phyloP scores from a whole-genome alignment of 2,888 invertebrate species.

The Allolobophora icterica region DNA sequence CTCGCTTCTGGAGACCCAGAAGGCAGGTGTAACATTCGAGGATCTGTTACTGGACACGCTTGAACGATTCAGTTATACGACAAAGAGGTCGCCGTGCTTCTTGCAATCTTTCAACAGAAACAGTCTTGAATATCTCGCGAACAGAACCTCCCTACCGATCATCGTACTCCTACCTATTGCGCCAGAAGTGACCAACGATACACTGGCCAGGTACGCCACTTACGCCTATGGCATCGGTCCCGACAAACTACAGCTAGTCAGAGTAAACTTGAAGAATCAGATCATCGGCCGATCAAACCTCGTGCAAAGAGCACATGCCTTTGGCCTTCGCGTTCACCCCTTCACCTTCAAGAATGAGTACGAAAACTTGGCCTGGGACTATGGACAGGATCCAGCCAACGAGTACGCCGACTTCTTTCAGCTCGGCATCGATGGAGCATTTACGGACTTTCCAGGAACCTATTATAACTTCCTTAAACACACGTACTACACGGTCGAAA shows the following conservation, averaged over 20 bases:
- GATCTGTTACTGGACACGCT: slow-evolving; percentile 45
- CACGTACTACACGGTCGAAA: slow-evolving; percentile 18
- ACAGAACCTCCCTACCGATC: slow-evolving; percentile 40
- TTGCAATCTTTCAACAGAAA: slow-evolving; percentile 45
- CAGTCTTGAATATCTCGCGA: slow-evolving; percentile 39
- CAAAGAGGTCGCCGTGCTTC: slow-evolving; percentile 42
- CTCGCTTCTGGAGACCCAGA: slow-evolving; percentile 36
- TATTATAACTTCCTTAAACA: slow-evolving; percentile 37
- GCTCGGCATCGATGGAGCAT: slow-evolving; percentile 50
- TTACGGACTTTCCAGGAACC: slow-evolving; percentile 51
- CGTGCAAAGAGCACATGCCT: slow-evolving; percentile 38
- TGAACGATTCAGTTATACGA: slow-evolving; percentile 39
- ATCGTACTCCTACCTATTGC: slow-evolving; percentile 33
- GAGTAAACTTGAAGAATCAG: slow-evolving; percentile 6
- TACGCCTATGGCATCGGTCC: slow-evolving; percentile 46
- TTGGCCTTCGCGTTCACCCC: slow-evolving; percentile 43
- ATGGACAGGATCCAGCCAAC: slow-evolving; percentile 46
- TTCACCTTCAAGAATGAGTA: slow-evolving; percentile 49
- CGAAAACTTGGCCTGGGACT: slow-evolving; percentile 46
- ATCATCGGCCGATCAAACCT: slow-evolving; percentile 40
- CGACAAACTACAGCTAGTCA: slow-evolving; percentile 34
- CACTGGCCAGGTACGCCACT: slow-evolving; percentile 34
- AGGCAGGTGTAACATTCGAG: slow-evolving; percentile 45
- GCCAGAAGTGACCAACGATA: not conserved
- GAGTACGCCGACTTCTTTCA: slow-evolving; percentile 44